These are phyloP conservation scores for Suricata suricatta DNA, from an alignment of 2,113 vertebrate species.

Conservation along the genomic window DNA sequence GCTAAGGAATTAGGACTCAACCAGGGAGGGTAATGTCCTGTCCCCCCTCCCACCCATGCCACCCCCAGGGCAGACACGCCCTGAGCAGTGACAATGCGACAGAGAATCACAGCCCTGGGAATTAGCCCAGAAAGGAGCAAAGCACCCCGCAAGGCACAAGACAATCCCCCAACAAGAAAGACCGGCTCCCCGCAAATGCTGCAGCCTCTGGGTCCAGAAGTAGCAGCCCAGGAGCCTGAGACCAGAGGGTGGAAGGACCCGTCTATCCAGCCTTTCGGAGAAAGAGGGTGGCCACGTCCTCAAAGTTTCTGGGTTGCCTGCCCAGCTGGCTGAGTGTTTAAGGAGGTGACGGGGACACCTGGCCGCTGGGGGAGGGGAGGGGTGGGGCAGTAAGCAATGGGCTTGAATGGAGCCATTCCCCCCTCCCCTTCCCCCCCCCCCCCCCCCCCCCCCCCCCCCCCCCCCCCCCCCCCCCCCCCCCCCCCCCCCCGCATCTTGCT, in stretches of 20 bases:
- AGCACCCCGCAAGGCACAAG: accelerated
- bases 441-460: too few relatives aligned
- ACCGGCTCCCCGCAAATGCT: neutral
- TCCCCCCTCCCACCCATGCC: accelerated
- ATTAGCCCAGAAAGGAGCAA: neutral
- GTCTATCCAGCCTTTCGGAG: neutral
- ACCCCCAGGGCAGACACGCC: neutral
- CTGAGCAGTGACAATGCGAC: too few relatives aligned
- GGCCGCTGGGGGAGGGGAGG: neutral
- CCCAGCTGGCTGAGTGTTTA: neutral
- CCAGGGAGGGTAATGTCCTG: accelerated
- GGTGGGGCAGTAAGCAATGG: accelerated
- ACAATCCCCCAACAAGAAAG: neutral
- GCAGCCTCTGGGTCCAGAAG: accelerated
- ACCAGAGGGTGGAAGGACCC: accelerated
- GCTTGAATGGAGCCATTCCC: neutral
- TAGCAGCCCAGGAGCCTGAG: accelerated
- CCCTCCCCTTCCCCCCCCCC: too few relatives aligned
- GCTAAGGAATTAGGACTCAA: neutral
- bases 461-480: too few relatives aligned
- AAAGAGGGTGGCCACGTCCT: accelerated
- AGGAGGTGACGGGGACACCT: neutral
- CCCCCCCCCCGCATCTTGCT: neutral
- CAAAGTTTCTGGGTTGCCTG: neutral
- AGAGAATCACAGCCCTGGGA: too few relatives aligned